These are phyloP conservation scores for Palythoa heliodiscus DNA, from an alignment of 92 coral and sea anemone species.

Conservation along the genomic window DNA sequence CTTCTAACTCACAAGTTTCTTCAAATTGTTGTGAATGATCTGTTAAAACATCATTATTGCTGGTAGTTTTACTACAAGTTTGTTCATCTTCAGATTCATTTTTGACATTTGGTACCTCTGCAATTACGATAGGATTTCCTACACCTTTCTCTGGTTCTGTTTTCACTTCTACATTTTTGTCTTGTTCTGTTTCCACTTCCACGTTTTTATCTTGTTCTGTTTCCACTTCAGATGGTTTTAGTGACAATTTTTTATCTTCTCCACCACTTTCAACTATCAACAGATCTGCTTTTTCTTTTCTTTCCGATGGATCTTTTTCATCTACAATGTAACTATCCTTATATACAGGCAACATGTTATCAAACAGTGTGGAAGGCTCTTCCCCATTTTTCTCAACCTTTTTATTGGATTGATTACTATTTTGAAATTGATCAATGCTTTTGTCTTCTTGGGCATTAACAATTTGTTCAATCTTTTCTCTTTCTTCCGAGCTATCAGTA, in stretches of 20 bases:
- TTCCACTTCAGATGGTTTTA: too few species aligned
- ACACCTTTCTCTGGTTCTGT: background rate
- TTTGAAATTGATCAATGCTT: background rate
- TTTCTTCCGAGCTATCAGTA: background rate
- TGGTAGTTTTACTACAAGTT: background rate
- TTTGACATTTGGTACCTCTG: background rate
- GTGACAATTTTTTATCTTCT: too few species aligned
- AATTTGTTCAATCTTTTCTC: background rate
- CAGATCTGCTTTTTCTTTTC: background rate
- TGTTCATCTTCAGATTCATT: background rate
- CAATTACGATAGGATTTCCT: background rate
- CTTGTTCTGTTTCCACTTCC: too few species aligned
- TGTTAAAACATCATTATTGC: background rate
- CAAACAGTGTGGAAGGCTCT: background rate
- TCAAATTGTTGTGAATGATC: background rate
- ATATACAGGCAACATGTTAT: background rate
- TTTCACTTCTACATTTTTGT: background rate
- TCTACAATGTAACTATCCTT: background rate
- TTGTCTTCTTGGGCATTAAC: background rate
- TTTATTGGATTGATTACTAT: background rate
- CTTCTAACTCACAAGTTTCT: background rate
- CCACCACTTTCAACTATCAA: too few species aligned
- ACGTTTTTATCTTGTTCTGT: too few species aligned
- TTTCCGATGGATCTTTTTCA: background rate
- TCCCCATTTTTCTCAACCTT: background rate